phyloP scores from a whole-genome alignment of 1,140 invertebrate genomes.

The Acyrthosiphon pisum region DNA sequence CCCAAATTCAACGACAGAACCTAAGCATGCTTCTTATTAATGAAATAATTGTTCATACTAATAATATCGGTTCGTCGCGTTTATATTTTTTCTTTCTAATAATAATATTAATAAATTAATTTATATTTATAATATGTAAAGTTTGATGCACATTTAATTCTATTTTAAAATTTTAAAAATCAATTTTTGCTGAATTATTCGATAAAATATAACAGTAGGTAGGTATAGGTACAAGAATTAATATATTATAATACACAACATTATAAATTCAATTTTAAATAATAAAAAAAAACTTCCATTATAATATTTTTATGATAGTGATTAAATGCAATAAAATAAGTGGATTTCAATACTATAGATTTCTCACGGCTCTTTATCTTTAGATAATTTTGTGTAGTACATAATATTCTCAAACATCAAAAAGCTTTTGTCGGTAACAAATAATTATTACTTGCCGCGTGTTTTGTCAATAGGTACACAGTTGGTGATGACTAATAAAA shows the following conservation, averaged over 20 bases:
- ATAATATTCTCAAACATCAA: background rate
- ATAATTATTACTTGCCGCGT: background rate
- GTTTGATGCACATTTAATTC: background rate
- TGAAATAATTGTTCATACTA: background rate
- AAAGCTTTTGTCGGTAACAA: conserved; percentile 26
- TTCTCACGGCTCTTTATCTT: conserved; percentile 3
- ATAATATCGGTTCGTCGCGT: background rate
- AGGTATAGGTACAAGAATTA: background rate
- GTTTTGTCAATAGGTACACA: conserved; percentile 1
- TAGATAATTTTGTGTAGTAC: background rate
- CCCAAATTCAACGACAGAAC: background rate
- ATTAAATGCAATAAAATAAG: background rate
- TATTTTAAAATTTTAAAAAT: background rate
- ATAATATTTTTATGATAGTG: background rate
- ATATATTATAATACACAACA: background rate
- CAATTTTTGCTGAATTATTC: background rate
- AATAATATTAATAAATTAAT: background rate
- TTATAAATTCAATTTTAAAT: background rate
- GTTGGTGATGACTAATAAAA: conserved; percentile 11
- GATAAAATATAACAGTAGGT: background rate
- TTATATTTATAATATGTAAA: background rate
- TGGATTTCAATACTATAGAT: background rate
- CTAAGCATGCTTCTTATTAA: background rate
- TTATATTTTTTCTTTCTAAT: background rate
- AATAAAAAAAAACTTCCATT: background rate